These are phyloP conservation scores for Physeter macrocephalus DNA, from an alignment of 2,113 vertebrate species.

Conservation along the genomic window DNA sequence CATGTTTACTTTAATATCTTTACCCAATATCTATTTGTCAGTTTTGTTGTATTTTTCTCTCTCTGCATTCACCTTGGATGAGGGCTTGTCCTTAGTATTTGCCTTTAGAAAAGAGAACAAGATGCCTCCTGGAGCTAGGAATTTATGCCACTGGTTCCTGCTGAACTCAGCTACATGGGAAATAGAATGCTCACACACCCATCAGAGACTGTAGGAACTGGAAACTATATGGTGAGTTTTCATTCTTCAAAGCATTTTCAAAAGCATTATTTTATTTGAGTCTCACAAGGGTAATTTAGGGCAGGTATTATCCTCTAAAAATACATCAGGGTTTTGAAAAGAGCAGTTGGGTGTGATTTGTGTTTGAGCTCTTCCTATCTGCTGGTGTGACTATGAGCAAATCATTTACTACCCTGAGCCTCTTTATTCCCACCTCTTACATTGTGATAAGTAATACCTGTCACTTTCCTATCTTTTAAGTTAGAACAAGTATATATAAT, in stretches of 20 bases:
- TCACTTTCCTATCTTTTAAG: neutral
- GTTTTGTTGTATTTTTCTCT: slow-evolving; percentile 57
- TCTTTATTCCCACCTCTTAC: neutral
- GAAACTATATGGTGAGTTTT: neutral
- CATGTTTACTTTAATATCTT: slow-evolving; percentile 47
- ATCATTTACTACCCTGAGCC: neutral
- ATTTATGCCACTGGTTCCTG: slow-evolving; percentile 34
- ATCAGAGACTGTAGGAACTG: neutral
- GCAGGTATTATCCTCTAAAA: neutral
- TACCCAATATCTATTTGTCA: slow-evolving; percentile 37
- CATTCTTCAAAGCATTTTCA: neutral
- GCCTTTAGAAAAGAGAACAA: neutral
- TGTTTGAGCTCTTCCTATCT: neutral
- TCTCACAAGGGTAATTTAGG: neutral
- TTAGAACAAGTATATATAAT: neutral
- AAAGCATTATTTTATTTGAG: slow-evolving; percentile 12
- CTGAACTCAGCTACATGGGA: neutral
- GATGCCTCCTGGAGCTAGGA: slow-evolving; percentile 5
- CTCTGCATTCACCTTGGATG: slow-evolving; percentile 49
- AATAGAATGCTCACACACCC: neutral
- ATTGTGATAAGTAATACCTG: neutral
- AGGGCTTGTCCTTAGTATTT: slow-evolving; percentile 59
- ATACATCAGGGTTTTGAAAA: neutral
- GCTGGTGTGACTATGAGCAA: neutral
- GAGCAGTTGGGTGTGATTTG: neutral